These are phyloP conservation scores for Odontothrips loti DNA, from an alignment of 2,888 invertebrate genomes.

Conservation along the genomic window DNA sequence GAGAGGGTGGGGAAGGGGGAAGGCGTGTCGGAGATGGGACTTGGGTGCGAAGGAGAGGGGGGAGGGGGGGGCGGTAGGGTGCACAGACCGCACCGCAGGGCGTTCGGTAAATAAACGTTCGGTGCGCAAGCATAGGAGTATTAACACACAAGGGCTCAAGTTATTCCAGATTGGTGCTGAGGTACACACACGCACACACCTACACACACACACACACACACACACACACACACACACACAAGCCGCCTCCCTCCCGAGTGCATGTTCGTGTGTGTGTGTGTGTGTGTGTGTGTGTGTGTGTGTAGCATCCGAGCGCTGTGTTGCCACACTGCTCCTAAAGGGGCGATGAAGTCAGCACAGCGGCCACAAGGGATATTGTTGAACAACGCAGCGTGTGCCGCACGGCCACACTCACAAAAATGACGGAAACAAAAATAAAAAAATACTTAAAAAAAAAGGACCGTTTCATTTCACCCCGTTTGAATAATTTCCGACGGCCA, in stretches of 20 bases:
- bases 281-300: too few relatives aligned
- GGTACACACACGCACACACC: neutral
- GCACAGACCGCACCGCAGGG: too few relatives aligned
- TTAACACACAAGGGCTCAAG: slow-evolving; percentile 2
- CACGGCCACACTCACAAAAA: neutral
- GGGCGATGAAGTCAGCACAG: neutral
- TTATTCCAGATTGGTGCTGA: slow-evolving; percentile 16
- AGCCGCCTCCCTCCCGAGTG: too few relatives aligned
- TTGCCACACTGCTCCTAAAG: neutral
- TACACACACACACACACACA: neutral
- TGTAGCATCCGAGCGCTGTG: too few relatives aligned
- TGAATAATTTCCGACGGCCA: too few relatives aligned
- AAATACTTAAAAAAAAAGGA: too few relatives aligned
- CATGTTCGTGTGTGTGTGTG: too few relatives aligned
- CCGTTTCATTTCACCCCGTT: too few relatives aligned
- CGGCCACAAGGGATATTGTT: neutral
- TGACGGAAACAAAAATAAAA: neutral
- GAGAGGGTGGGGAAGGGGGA: too few relatives aligned
- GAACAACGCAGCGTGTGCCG: neutral
- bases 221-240: too few relatives aligned
- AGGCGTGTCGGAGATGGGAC: too few relatives aligned
- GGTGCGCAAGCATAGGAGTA: neutral
- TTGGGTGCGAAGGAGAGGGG: too few relatives aligned
- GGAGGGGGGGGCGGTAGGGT: neutral
- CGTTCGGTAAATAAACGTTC: neutral